Evolutionary conservation across 2,797 vertebrate genomes (phyloP).

Genomic region (Sparidentex hasta): DNA sequence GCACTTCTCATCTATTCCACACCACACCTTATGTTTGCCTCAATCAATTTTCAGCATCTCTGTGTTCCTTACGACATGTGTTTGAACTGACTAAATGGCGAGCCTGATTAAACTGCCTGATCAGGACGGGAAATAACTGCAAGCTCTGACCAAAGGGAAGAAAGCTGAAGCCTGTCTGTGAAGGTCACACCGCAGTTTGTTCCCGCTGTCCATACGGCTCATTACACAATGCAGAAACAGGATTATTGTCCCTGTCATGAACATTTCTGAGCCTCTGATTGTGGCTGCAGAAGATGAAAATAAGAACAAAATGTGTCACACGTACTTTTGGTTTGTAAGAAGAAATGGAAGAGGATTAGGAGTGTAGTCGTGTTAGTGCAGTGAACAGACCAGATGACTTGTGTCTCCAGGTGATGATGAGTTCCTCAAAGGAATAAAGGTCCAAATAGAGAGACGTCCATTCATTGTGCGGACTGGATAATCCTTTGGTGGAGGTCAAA

Average conservation of each 20-base stretch:
- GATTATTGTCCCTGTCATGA: background rate
- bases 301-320: background rate
- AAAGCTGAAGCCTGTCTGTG: background rate
- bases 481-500: conserved; percentile 3
- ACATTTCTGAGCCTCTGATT: conserved; percentile 5
- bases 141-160: conserved; percentile 2
- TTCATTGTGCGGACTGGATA: background rate
- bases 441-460: background rate
- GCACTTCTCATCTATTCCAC: conserved; percentile 40
- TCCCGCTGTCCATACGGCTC: conserved; percentile 17
- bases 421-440: conserved; percentile 26
- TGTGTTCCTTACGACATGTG: conserved; percentile 15
- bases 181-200: conserved; percentile 18
- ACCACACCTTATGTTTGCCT: conserved; percentile 31
- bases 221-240: conserved; percentile 1
- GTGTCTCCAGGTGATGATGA: background rate
- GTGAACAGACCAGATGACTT: conserved; percentile 5
- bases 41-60: conserved; percentile 39
- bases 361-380: conserved; percentile 33
- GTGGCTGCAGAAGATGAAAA: background rate
- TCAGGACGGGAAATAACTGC: background rate
- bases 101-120: conserved; percentile 21
- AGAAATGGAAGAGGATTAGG: background rate
- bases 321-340: background rate
- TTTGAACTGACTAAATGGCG: conserved; percentile 33